Conservation (phyloP, 2,888 invertebrate genomes). For the Macrophya alboannulata region DNA sequence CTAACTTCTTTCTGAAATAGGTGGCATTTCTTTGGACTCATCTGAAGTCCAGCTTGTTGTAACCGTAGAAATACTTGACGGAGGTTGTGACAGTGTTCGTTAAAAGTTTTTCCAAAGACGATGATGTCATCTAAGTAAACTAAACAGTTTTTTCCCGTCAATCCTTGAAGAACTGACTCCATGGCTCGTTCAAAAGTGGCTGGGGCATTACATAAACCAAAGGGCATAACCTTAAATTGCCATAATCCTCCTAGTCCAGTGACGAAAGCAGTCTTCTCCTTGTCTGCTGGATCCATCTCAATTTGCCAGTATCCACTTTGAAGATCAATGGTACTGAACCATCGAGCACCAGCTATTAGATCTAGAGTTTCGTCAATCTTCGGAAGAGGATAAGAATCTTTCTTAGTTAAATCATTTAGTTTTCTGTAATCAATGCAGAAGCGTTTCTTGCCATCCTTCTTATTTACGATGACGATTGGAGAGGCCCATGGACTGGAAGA, state of each 20-base stretch:
- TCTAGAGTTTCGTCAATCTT: slow-evolving; percentile 54
- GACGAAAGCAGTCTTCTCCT: slow-evolving; percentile 63
- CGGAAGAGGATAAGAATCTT: slow-evolving; percentile 54
- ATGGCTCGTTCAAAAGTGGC: slow-evolving; percentile 63
- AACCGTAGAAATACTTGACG: slow-evolving; percentile 62
- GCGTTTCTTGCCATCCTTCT: slow-evolving; percentile 49
- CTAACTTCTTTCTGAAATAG: slow-evolving; percentile 57
- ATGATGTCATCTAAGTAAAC: slow-evolving; percentile 62
- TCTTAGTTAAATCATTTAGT: slow-evolving; percentile 44
- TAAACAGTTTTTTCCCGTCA: slow-evolving; percentile 61
- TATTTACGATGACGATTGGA: slow-evolving; percentile 47
- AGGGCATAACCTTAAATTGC: slow-evolving; percentile 65
- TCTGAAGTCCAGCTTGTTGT: slow-evolving; percentile 60
- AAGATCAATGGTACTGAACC: slow-evolving; percentile 51
- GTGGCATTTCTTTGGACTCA: slow-evolving; percentile 30
- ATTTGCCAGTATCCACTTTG: slow-evolving; percentile 65
- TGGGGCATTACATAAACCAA: slow-evolving; percentile 66
- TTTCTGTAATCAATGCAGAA: slow-evolving; percentile 57
- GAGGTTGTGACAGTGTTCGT: slow-evolving; percentile 59
- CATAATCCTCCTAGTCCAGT: slow-evolving; percentile 63
- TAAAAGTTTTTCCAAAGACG: slow-evolving; percentile 60
- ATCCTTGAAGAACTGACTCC: slow-evolving; percentile 62
- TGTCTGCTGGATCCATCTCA: slow-evolving; percentile 49
- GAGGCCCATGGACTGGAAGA: slow-evolving; percentile 46
- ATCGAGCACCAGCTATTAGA: slow-evolving; percentile 70